These are phyloP conservation scores for Sebastes steindachneri DNA, from an alignment of 2,797 vertebrate genomes.

Conservation along the genomic window DNA sequence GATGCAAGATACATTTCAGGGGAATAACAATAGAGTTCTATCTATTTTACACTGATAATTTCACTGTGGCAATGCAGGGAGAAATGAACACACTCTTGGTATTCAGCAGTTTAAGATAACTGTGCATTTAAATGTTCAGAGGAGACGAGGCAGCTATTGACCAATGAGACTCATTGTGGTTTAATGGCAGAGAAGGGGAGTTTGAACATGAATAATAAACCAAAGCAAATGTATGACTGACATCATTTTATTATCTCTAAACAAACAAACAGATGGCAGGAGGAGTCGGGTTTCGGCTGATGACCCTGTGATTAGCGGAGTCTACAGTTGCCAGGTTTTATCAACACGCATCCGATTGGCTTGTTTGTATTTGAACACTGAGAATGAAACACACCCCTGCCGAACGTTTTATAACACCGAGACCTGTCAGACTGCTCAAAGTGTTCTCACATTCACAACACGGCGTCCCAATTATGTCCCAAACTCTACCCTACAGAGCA, in stretches of 20 bases:
- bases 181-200: not conserved
- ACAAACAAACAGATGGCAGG: not conserved
- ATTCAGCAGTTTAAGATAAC: not conserved
- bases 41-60: not conserved
- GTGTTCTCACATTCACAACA: not conserved
- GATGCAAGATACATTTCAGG: not conserved
- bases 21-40: not conserved
- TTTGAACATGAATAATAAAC: not conserved
- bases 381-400: not conserved
- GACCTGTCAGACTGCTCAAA: not conserved
- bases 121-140: slow-evolving; percentile 5
- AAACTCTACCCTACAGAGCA: not conserved
- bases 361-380: slow-evolving; percentile 4
- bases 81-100: not conserved
- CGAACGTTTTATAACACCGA: not conserved
- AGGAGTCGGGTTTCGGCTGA: slow-evolving; percentile 16
- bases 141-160: not conserved
- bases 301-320: not conserved
- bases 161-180: not conserved
- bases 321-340: not conserved
- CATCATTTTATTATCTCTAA: not conserved
- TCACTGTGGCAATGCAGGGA: not conserved
- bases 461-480: not conserved
- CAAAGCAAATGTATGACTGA: not conserved
- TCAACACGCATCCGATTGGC: not conserved